A percentile compares a stretch with the other conserved stretches of the same genome.
Evolutionary conservation across 2,797 vertebrate genomes (phyloP).

Genomic region (Parauchenoglanis ngamensis): DNA sequence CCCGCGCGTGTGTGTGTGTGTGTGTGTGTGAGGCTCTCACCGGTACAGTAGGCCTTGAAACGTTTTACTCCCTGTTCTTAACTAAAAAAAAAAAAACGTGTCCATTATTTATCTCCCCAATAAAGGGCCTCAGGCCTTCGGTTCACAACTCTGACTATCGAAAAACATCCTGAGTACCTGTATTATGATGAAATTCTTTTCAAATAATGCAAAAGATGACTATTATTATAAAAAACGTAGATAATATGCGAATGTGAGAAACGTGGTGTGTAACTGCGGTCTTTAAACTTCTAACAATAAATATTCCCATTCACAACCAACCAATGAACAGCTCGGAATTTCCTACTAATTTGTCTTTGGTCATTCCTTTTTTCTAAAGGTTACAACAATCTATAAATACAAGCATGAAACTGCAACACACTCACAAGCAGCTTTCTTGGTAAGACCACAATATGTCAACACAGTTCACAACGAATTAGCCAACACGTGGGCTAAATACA

Average conservation of each 20-base stretch:
- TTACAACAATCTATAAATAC: neutral
- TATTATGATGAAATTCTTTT: neutral
- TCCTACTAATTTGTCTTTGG: neutral
- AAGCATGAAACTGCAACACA: neutral
- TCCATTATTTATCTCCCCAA: slow-evolving; percentile 8
- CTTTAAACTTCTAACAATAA: neutral
- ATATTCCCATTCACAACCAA: neutral
- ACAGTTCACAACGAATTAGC: slow-evolving; percentile 13
- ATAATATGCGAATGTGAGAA: neutral
- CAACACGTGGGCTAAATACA: neutral
- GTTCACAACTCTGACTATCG: neutral
- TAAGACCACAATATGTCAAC: neutral
- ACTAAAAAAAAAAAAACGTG: neutral
- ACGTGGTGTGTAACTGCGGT: neutral
- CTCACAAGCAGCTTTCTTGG: neutral
- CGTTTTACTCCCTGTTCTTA: slow-evolving; percentile 9
- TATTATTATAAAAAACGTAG: neutral
- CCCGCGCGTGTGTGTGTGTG: slow-evolving; percentile 1
- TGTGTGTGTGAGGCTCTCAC: neutral
- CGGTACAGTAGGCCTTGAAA: slow-evolving; percentile 54
- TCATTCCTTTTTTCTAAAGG: neutral
- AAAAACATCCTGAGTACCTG: neutral
- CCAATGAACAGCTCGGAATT: neutral
- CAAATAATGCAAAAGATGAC: neutral
- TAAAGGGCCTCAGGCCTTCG: neutral